phyloP scores from a whole-genome alignment of 2,888 invertebrate species.

The Acanthosepion pharaonis region DNA sequence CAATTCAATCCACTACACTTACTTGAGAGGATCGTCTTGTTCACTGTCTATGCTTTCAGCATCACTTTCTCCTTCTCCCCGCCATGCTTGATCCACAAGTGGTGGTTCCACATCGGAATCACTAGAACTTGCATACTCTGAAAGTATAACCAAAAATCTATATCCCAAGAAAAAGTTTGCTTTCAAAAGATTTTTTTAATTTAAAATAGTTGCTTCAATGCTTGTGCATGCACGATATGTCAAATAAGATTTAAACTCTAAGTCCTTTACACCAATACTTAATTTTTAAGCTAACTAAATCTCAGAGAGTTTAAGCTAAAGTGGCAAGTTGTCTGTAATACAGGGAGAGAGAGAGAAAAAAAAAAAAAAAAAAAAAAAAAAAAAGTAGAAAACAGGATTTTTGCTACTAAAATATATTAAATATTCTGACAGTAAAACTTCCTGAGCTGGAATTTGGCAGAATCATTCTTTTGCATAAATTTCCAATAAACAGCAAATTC shows the following conservation, averaged over 20 bases:
- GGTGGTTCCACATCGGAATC: constrained; percentile 84
- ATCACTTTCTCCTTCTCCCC: constrained; percentile 82
- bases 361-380: no score
- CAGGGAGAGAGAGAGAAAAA: no score
- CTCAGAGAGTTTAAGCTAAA: no score
- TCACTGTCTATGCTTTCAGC: constrained; percentile 86
- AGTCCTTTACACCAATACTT: not conserved
- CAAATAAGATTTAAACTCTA: not conserved
- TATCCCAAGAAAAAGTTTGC: not conserved
- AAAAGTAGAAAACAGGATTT: no score
- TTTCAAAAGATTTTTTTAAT: not conserved
- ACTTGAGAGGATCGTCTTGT: constrained; percentile 85
- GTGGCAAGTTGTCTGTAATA: no score
- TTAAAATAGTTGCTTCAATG: not conserved
- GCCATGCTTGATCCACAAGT: constrained; percentile 78
- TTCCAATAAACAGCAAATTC: no score
- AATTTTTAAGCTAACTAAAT: no score
- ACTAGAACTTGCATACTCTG: constrained; percentile 84
- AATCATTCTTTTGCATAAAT: no score
- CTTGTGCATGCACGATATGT: no score
- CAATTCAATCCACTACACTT: constrained; percentile 61
- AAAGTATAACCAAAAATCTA: constrained; percentile 63
- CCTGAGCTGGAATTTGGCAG: no score
- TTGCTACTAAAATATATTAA: no score
- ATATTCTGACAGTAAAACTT: no score